phyloP scores from a whole-genome alignment of 2,888 invertebrate genomes.

The Callyntrura sp. region DNA sequence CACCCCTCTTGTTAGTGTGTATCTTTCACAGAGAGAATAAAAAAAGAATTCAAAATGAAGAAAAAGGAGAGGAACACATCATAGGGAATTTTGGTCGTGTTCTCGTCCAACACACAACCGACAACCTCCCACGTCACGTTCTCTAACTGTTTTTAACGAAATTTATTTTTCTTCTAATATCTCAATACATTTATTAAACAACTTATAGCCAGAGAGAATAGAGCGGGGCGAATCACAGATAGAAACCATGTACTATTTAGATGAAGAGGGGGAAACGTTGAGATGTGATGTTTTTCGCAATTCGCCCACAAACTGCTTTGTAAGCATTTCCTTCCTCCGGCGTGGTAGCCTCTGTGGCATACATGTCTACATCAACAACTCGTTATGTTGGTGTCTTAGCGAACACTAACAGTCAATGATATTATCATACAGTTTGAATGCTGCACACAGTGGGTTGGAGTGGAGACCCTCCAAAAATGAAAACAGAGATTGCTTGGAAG shows the following conservation, averaged over 20 bases:
- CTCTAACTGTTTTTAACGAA: constrained; percentile 5
- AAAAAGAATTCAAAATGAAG: neutral
- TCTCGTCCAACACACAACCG: neutral
- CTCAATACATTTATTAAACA: neutral
- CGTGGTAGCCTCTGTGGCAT: neutral
- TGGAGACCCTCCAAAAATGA: neutral
- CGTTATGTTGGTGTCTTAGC: neutral
- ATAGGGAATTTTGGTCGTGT: neutral
- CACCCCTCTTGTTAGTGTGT: neutral
- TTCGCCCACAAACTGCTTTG: constrained; percentile 41
- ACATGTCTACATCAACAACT: neutral
- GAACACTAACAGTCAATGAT: neutral
- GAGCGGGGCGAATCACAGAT: neutral
- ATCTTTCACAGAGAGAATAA: neutral
- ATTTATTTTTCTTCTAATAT: constrained; percentile 1
- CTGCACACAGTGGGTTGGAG: neutral
- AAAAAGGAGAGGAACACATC: neutral
- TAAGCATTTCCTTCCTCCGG: constrained; percentile 44
- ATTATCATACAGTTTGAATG: neutral
- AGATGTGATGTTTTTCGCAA: constrained; percentile 35
- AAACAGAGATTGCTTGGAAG: constrained; percentile 24
- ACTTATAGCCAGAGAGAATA: neutral
- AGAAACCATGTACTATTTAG: neutral
- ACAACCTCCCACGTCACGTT: constrained; percentile 9
- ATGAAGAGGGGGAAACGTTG: neutral